Evolutionary conservation across 1,140 invertebrate genomes (phyloP).

Genomic region (Andricus grossulariae): DNA sequence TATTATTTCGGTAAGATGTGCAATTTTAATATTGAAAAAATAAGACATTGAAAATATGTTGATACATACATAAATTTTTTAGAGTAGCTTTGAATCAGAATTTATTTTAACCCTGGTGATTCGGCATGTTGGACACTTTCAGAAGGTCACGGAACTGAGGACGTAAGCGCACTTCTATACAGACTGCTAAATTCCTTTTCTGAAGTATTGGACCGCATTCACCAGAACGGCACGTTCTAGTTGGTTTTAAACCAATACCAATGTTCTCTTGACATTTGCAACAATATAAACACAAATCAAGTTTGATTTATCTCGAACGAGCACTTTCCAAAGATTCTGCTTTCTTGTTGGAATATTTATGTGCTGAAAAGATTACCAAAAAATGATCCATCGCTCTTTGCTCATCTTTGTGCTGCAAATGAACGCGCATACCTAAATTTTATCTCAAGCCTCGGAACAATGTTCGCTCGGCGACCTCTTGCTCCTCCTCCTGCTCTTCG

Average conservation of each 20-base stretch:
- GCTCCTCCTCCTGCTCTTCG: no score
- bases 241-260: constrained; percentile 20
- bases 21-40: no score
- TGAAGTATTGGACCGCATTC: constrained; percentile 33
- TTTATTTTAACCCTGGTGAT: constrained; percentile 35
- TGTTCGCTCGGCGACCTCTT: no score
- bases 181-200: neutral
- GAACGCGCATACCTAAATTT: neutral
- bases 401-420: neutral
- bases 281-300: constrained; percentile 37
- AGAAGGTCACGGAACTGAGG: constrained; percentile 44
- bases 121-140: constrained; percentile 30
- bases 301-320: constrained; percentile 30
- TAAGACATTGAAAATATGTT: no score
- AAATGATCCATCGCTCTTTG: neutral
- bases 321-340: constrained; percentile 32
- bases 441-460: no score
- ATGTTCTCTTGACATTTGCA: constrained; percentile 28
- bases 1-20: no score
- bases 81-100: neutral
- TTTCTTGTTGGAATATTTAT: constrained; percentile 30
- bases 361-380: neutral
- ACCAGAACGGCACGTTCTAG: constrained; percentile 33
- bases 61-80: no score
- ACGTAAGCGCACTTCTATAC: constrained; percentile 16